These are phyloP conservation scores for Okamejei kenojei DNA, from an alignment of 2,797 vertebrate species.

Conservation along the genomic window DNA sequence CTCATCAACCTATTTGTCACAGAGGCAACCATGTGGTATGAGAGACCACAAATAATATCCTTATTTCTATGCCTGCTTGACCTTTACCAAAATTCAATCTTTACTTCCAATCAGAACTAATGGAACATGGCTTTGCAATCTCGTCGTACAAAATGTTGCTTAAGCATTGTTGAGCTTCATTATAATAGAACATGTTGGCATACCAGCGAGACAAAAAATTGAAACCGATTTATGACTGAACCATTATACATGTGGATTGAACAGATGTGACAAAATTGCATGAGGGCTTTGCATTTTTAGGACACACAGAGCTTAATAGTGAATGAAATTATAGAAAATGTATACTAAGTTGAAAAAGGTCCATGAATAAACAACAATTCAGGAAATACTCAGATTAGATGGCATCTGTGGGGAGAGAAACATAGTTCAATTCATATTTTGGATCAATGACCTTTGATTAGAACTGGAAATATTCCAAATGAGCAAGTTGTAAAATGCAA, in stretches of 20 bases:
- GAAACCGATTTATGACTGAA: not conserved
- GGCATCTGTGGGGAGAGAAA: no score
- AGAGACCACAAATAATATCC: no score
- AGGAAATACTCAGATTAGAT: no score
- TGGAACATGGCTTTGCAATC: not conserved
- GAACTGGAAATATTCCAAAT: no score
- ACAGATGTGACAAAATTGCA: not conserved
- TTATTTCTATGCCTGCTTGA: no score
- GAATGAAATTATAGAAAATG: not conserved
- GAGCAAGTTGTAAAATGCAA: no score
- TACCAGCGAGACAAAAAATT: not conserved
- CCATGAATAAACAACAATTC: not conserved
- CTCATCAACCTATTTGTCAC: no score
- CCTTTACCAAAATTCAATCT: no score
- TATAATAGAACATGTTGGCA: not conserved
- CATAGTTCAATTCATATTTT: no score
- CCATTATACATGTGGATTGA: not conserved
- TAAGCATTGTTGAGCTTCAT: not conserved
- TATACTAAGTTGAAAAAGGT: not conserved
- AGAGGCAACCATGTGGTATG: no score
- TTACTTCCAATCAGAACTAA: no score
- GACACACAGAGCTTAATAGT: not conserved
- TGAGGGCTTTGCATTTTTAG: not conserved
- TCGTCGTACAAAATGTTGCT: not conserved
- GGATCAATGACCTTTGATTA: no score